phyloP scores from a whole-genome alignment of 2,888 invertebrate species.

The Macrosoma leucophasiata region DNA sequence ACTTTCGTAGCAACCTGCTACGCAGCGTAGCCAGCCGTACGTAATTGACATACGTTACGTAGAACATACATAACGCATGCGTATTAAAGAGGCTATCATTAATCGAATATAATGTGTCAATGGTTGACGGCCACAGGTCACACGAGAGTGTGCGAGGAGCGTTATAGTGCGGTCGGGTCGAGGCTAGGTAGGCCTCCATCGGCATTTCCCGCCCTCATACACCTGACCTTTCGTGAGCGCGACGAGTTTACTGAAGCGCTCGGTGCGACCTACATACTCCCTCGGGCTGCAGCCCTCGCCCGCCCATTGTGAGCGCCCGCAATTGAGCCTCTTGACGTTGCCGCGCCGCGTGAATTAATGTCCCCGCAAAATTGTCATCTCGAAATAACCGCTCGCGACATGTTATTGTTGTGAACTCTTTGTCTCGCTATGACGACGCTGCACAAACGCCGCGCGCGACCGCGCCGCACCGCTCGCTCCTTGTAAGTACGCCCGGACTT shows the following conservation, averaged over 20 bases:
- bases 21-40: too few species aligned
- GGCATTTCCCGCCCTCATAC: conserved; percentile 70
- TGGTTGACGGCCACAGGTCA: too few species aligned
- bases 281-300: conserved; percentile 39
- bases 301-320: conserved; percentile 51
- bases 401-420: conserved; percentile 54
- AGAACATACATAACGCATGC: too few species aligned
- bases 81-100: too few species aligned
- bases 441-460: conserved; percentile 3
- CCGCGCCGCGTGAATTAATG: conserved; percentile 52
- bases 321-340: conserved; percentile 52
- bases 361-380: conserved; percentile 50
- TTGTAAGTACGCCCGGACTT: background rate
- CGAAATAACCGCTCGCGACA: conserved; percentile 45
- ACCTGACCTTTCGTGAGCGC: conserved; percentile 72
- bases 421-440: conserved; percentile 16
- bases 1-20: too few species aligned
- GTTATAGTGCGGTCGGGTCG: too few species aligned
- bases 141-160: too few species aligned
- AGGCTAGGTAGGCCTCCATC: conserved; percentile 54
- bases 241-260: conserved; percentile 70
- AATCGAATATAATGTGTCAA: too few species aligned
- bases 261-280: conserved; percentile 65
- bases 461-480: conserved; percentile 5
- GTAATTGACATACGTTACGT: too few species aligned